Evolutionary conservation across 2,113 vertebrate genomes (phyloP).

Genomic region (Plectropomus leopardus): DNA sequence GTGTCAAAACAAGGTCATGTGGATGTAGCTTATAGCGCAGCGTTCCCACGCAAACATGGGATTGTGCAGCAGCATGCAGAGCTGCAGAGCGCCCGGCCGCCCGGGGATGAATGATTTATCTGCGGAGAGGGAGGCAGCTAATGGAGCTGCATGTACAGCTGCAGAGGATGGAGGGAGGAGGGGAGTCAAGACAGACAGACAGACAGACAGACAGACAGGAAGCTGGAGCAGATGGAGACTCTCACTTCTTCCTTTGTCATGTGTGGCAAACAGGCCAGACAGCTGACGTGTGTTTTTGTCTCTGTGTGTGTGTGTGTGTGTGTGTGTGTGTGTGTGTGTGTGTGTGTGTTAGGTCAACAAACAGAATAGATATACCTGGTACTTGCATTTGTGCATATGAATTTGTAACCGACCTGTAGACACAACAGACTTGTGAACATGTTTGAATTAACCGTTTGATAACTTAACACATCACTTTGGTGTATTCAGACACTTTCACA

Average conservation of each 20-base stretch:
- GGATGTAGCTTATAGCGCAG: constrained; percentile 16
- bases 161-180: constrained; percentile 38
- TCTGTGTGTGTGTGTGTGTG: not conserved
- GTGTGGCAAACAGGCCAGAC: constrained; percentile 36
- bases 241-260: constrained; percentile 19
- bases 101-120: constrained; percentile 69
- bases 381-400: not conserved
- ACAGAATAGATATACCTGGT: constrained; percentile 3
- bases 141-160: constrained; percentile 63
- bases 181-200: not conserved
- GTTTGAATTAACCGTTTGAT: too few species aligned
- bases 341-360: not conserved
- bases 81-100: constrained; percentile 16
- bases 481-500: too few species aligned
- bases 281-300: constrained; percentile 36
- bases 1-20: constrained; percentile 61
- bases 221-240: constrained; percentile 26
- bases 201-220: constrained; percentile 16
- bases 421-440: too few species aligned
- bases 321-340: constrained; percentile 8
- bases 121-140: constrained; percentile 51
- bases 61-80: constrained; percentile 25
- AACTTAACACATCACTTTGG: too few species aligned
- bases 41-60: constrained; percentile 34
- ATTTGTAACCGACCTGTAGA: too few species aligned